Evolutionary conservation across 2,888 invertebrate species (phyloP).

Genomic region (Diarsia mendica): DNA sequence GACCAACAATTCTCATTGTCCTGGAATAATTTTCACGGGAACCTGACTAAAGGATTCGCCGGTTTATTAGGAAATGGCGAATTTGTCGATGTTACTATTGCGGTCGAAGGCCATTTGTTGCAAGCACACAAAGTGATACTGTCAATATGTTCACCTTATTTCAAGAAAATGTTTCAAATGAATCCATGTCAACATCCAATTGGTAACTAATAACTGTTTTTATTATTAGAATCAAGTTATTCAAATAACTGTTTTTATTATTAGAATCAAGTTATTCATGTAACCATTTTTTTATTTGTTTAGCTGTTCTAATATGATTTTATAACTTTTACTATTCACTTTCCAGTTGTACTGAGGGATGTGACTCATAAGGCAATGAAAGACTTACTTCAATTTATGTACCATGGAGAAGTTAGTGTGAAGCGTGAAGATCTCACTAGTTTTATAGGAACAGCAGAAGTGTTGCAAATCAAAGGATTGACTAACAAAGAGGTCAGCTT

Average conservation of each 20-base stretch:
- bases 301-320: constrained; percentile 1
- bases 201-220: constrained; percentile 76
- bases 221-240: constrained; percentile 33
- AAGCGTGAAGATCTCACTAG: constrained; percentile 93
- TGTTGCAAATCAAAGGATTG: constrained; percentile 93
- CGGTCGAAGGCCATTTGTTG: constrained; percentile 91
- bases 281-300: constrained; percentile 17
- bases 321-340: constrained; percentile 26
- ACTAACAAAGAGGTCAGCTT: constrained; percentile 89
- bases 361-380: constrained; percentile 93
- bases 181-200: constrained; percentile 93
- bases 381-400: constrained; percentile 94
- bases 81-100: constrained; percentile 91
- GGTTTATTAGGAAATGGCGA: constrained; percentile 90
- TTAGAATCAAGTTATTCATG: constrained; percentile 25
- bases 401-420: constrained; percentile 94
- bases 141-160: constrained; percentile 93
- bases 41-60: constrained; percentile 92
- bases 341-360: constrained; percentile 93
- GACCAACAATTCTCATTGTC: constrained; percentile 93
- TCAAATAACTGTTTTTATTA: constrained; percentile 27
- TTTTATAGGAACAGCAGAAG: constrained; percentile 93
- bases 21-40: constrained; percentile 94
- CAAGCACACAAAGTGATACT: constrained; percentile 93
- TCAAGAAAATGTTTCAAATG: constrained; percentile 92